Base-by-base conservation (phyloP, 2,888 invertebrate genomes). In the Ectobius pallidus region DNA sequence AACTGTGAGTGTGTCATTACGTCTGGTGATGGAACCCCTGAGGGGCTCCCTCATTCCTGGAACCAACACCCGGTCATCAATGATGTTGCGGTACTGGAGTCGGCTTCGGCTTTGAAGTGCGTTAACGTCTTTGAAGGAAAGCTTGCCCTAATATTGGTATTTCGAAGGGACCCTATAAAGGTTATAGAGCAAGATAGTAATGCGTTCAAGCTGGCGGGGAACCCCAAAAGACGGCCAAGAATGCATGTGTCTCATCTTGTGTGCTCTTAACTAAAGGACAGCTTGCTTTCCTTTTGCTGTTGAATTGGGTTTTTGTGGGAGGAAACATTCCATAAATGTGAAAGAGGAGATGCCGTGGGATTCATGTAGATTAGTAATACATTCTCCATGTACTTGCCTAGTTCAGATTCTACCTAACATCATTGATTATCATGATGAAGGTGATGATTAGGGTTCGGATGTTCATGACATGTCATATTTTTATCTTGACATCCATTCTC, bases 111-210 rank as follows among this genome's bases (percentile, higher is more conserved):
- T 65, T 65, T 65, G 65, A 65, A 44, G 65, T 65, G 34, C 44
- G 42, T 65, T 34, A 30, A 18, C 65, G 46, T 65, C 65, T 65
- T 65, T 65, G 65, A 46, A 65, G 63, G 42, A 65, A 65, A 65
- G 16, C 65, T 65, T 65, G 65, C 65, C 65, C 65, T 65, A 65
- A 65, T 65, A 65, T 65, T 65, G 65, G 65, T 65, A 65, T 65
- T 65, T 65, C 65, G 42, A n/a, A 22, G 27, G 58, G 58, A 25
- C 52, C 52, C 20, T 52, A 25, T 52, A 52, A 52, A 22, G n/a
- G 22, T 27, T 55, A 55, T 27, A 55, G 55, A n/a, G 30, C n/a
- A 30, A 58, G 58, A 58, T 58, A 58, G 11, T 52, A 52, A 52
- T 52, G 52, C 14, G 46, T 46, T 46, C 46, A n/a, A 20, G 20